Evolutionary conservation across 2,113 vertebrate species (phyloP).

Genomic region (Bos javanicus): DNA sequence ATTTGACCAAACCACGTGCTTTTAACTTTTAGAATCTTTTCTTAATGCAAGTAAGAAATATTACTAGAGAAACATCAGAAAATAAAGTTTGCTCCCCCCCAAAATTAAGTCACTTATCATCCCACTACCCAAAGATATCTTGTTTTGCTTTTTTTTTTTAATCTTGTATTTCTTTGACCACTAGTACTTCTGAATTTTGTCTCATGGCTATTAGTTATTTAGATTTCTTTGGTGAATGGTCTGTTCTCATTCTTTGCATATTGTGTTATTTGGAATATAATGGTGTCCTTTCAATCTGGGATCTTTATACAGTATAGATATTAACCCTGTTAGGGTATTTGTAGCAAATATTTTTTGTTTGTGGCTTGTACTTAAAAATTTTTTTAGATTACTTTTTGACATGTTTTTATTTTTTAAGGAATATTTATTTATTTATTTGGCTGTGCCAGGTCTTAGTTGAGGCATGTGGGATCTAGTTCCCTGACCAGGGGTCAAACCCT

Average conservation of each 20-base stretch:
- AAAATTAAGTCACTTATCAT: not conserved
- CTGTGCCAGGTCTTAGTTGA: not conserved
- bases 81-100: not conserved
- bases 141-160: not conserved
- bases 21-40: not conserved
- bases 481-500: not conserved
- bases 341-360: not conserved
- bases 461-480: not conserved
- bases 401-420: not conserved
- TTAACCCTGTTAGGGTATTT: not conserved
- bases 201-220: not conserved
- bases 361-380: not conserved
- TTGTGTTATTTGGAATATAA: not conserved
- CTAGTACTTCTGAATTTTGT: not conserved
- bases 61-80: not conserved
- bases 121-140: not conserved
- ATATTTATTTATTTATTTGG: not conserved
- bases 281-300: not conserved
- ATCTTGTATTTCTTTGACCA: not conserved
- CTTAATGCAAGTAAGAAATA: not conserved
- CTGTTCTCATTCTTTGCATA: not conserved
- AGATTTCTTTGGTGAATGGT: not conserved
- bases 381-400: not conserved
- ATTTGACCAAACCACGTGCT: not conserved
- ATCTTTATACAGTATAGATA: not conserved